Conservation (phyloP, 30 jellyfish, hydroid and myxozoan genomes). For the Hydractinia echinata region DNA sequence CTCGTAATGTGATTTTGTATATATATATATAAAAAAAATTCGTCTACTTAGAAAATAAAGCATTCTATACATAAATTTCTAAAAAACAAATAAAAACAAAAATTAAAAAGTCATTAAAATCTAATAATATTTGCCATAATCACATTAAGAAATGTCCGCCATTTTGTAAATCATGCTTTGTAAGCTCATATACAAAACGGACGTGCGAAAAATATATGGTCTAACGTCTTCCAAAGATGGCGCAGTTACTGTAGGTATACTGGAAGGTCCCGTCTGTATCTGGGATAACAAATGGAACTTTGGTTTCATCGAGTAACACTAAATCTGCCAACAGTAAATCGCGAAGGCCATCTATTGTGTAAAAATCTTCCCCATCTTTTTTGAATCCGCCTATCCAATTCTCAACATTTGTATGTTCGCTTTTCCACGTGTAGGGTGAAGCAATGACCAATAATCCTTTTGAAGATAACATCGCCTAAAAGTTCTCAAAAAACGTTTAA, state of each 20-base stretch:
- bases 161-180: too few relatives aligned
- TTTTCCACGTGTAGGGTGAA: slow-evolving; percentile 32
- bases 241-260: slow-evolving; percentile 36
- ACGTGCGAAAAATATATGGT: too few relatives aligned
- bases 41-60: too few relatives aligned
- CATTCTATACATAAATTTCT: too few relatives aligned
- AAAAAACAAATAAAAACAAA: too few relatives aligned
- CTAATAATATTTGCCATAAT: too few relatives aligned
- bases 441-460: slow-evolving; percentile 18
- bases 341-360: slow-evolving; percentile 19
- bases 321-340: slow-evolving; percentile 23
- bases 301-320: neutral
- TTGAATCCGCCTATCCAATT: slow-evolving; percentile 34
- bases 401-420: slow-evolving; percentile 13
- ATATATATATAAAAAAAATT: too few relatives aligned
- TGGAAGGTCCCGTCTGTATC: slow-evolving; percentile 43
- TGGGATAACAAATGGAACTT: slow-evolving; percentile 33
- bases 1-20: too few relatives aligned
- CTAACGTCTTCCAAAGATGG: slow-evolving; percentile 22
- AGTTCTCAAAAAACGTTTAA: neutral
- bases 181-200: too few relatives aligned
- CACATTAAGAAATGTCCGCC: too few relatives aligned
- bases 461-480: slow-evolving; percentile 25
- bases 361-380: slow-evolving; percentile 25
- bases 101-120: too few relatives aligned